These are phyloP conservation scores for Andrena minutula DNA, from an alignment of 2,888 invertebrate genomes.

Conservation along the genomic window DNA sequence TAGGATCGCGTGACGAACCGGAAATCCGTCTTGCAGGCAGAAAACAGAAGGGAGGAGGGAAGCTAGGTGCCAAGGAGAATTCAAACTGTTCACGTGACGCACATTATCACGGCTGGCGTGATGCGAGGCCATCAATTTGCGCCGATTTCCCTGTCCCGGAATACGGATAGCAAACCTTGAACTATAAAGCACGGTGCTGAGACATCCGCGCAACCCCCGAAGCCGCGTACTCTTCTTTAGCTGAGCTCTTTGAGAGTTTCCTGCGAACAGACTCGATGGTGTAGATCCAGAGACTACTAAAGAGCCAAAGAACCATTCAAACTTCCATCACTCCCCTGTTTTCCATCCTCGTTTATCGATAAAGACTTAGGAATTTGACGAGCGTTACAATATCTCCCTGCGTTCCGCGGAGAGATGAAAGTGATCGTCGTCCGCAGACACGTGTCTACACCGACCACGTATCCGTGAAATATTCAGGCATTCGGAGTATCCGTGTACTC, in stretches of 20 bases:
- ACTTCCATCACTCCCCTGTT: not conserved
- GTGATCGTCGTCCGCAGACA: not conserved
- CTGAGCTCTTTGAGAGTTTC: too few species aligned
- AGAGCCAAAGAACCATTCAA: not conserved
- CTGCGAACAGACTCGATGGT: not conserved
- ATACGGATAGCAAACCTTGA: slow-evolving; percentile 58
- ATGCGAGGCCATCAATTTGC: slow-evolving; percentile 49
- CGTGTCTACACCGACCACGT: not conserved
- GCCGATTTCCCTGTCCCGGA: slow-evolving; percentile 33
- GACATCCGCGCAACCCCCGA: slow-evolving; percentile 28
- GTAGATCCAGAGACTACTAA: not conserved
- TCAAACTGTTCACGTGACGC: slow-evolving; percentile 45
- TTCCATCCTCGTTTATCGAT: too few species aligned
- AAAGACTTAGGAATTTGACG: too few species aligned
- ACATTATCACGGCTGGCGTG: slow-evolving; percentile 58
- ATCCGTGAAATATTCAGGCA: slow-evolving; percentile 28
- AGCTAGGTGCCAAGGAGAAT: slow-evolving; percentile 48
- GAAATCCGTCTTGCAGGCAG: slow-evolving; percentile 40
- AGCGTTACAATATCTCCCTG: too few species aligned
- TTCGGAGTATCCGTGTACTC: not conserved
- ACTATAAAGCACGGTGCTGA: slow-evolving; percentile 50
- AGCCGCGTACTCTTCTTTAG: not conserved
- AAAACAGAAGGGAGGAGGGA: slow-evolving; percentile 13
- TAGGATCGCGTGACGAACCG: slow-evolving; percentile 52
- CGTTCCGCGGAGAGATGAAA: too few species aligned